A percentile compares a stretch with the other conserved stretches of the same genome.
phyloP scores from a whole-genome alignment of 1,140 invertebrate species.

The Aethina tumida region DNA sequence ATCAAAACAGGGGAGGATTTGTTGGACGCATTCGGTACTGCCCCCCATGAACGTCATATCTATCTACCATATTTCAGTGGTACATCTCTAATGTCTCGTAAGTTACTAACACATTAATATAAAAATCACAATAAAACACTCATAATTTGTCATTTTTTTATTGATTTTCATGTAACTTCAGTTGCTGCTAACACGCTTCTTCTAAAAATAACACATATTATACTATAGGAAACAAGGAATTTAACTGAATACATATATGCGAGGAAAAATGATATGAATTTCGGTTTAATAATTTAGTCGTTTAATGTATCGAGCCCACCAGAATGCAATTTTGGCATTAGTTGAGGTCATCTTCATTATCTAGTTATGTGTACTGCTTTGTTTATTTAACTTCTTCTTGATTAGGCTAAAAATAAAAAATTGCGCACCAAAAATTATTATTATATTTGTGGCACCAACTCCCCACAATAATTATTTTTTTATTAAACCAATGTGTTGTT shows the following conservation, averaged over 20 bases:
- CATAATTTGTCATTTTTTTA: not conserved
- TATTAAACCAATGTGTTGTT: too few relatives aligned
- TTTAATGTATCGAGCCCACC: too few relatives aligned
- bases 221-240: not conserved
- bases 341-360: too few relatives aligned
- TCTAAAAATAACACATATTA: too few relatives aligned
- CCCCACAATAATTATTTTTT: too few relatives aligned
- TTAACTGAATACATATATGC: not conserved
- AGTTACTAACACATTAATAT: conserved; percentile 38
- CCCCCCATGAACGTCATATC: conserved; percentile 64
- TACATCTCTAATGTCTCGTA: conserved; percentile 65
- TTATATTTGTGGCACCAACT: too few relatives aligned
- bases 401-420: too few relatives aligned
- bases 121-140: conserved; percentile 3
- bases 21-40: conserved; percentile 47
- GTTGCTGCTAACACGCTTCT: conserved; percentile 7
- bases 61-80: conserved; percentile 66
- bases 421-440: too few relatives aligned
- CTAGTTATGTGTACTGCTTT: too few relatives aligned
- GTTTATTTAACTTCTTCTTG: too few relatives aligned
- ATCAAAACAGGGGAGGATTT: conserved; percentile 32
- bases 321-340: too few relatives aligned
- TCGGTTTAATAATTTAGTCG: too few relatives aligned
- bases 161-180: not conserved
- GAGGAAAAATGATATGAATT: not conserved